Conservation (phyloP, 35 echinoderm and acorn worm species). For the Amphiura filiformis region DNA sequence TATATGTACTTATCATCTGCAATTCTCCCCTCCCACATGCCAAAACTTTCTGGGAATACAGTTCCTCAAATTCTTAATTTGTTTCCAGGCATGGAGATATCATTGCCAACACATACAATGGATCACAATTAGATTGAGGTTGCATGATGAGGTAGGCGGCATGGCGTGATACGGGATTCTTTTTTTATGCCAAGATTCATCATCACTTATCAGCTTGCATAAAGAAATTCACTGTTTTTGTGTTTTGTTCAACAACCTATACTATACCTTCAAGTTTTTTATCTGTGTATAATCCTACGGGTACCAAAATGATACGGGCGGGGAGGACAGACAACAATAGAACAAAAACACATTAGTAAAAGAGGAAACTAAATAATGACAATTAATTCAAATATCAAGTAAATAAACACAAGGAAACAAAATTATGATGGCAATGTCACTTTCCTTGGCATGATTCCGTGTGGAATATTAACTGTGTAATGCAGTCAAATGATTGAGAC, state of each 20-base stretch:
- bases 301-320: background rate
- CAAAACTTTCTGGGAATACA: too few relatives aligned
- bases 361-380: background rate
- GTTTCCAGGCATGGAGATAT: too few relatives aligned
- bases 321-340: background rate
- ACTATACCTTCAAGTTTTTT: conserved; percentile 39
- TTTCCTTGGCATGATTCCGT: too few relatives aligned
- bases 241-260: background rate
- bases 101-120: too few relatives aligned
- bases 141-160: background rate
- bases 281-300: conserved; percentile 51
- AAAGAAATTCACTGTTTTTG: background rate
- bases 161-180: background rate
- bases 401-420: too few relatives aligned
- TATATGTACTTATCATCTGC: too few relatives aligned
- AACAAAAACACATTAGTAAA: background rate
- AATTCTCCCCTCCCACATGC: too few relatives aligned
- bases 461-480: too few relatives aligned
- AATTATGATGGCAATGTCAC: too few relatives aligned
- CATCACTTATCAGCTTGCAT: background rate
- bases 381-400: too few relatives aligned
- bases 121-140: background rate
- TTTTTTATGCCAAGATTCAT: background rate
- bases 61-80: too few relatives aligned
- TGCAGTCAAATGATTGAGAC: too few relatives aligned